Evolutionary conservation across 2,888 invertebrate genomes (phyloP).

Genomic region (Phytoseiulus persimilis): DNA sequence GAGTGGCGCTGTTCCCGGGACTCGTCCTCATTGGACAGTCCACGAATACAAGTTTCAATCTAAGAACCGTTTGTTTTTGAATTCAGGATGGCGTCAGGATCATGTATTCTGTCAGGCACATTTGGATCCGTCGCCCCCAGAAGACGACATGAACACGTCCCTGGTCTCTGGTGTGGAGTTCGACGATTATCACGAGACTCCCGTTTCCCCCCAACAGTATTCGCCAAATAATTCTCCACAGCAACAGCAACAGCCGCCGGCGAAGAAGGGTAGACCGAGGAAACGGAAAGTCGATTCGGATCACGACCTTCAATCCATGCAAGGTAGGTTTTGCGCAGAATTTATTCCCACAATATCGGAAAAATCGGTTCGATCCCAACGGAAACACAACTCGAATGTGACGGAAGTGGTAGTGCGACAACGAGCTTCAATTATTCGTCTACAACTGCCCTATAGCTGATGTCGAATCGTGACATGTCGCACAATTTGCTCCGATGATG

Average conservation of each 20-base stretch:
- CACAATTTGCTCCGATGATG: no score
- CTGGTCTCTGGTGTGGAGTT: constrained; percentile 35
- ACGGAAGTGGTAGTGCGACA: not conserved
- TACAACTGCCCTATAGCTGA: no score
- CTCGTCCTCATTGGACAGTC: no score
- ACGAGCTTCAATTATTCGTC: not conserved
- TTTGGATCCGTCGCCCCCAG: constrained; percentile 58
- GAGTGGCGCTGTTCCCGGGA: no score
- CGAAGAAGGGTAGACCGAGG: constrained; percentile 45
- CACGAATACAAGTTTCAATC: not conserved
- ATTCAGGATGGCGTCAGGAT: constrained; percentile 73
- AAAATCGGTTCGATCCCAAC: not conserved
- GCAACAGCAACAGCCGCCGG: not conserved
- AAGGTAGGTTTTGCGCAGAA: not conserved
- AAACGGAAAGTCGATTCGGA: constrained; percentile 43
- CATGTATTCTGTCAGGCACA: constrained; percentile 63
- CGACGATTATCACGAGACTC: constrained; percentile 39
- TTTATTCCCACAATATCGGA: not conserved
- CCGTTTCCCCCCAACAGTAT: constrained; percentile 31
- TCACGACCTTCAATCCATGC: not conserved
- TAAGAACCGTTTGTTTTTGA: not conserved
- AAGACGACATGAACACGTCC: constrained; percentile 25
- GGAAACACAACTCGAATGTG: not conserved
- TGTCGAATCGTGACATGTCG: no score
- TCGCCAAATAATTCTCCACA: constrained; percentile 35